These are phyloP conservation scores for Hoplostethus mediterraneus DNA, from an alignment of 2,797 vertebrate genomes.

Conservation along the genomic window DNA sequence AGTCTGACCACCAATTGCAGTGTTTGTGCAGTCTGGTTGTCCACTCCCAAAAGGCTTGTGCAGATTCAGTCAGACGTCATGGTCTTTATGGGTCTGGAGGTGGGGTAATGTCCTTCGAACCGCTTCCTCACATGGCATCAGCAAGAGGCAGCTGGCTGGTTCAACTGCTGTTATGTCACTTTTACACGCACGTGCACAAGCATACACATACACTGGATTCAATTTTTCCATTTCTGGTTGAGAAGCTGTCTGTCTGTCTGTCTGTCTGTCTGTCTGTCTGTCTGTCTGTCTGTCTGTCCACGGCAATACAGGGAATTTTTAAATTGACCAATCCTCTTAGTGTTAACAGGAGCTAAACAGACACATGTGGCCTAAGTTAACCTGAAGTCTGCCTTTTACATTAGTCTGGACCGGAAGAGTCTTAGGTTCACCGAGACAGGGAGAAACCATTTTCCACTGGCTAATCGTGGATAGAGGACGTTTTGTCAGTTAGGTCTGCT, in stretches of 20 bases:
- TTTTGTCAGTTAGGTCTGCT: neutral
- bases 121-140: neutral
- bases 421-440: constrained; percentile 1
- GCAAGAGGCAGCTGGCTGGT: neutral
- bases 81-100: neutral
- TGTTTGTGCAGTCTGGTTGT: constrained; percentile 45
- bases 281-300: neutral
- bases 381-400: constrained; percentile 49
- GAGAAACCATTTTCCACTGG: neutral
- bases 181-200: neutral
- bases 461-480: neutral
- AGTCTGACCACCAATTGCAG: constrained; percentile 70
- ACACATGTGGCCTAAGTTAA: constrained; percentile 62
- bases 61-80: constrained; percentile 42
- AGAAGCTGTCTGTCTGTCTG: neutral
- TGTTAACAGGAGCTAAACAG: constrained; percentile 64
- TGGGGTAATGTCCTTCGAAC: constrained; percentile 1
- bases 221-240: neutral
- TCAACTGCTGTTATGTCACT: neutral
- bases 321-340: constrained; percentile 82
- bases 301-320: constrained; percentile 50
- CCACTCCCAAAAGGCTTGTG: constrained; percentile 57
- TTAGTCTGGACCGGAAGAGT: constrained; percentile 35
- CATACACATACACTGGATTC: neutral
- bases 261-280: neutral